Evolutionary conservation across 2,888 invertebrate species (phyloP), one percentile per base, ranked within the genome.

Genomic region (Drosophila emarginata): DNA sequence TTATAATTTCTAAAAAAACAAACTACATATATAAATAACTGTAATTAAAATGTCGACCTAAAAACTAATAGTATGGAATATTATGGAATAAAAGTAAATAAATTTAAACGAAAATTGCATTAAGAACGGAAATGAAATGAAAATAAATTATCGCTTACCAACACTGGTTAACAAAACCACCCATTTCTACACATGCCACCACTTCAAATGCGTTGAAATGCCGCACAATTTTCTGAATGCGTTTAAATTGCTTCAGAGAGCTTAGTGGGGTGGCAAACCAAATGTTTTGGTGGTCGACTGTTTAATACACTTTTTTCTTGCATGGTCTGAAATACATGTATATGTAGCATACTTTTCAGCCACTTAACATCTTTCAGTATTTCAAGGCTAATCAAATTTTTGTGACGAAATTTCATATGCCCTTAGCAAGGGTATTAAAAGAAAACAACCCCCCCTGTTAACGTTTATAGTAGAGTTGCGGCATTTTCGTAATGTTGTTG

Each of bases 171-270:
- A 7, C 5, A 32, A 59, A 32, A 23, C 36, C 50, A 23, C 12
- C 37, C 23, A 39, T 54, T 23, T 51, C 67, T 66, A 74, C 84
- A 77, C 61, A 75, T 75, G 64, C 75, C 76, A 66, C 78, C 78
- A 72, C 73, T 79, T 37, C 53, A 68, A 85, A 76, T 73, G 79
- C 82, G 87, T 75, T 77, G 77, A 86, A 85, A 79, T 86, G 76
- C 77, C 79, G 74, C 78, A 45, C 83, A 86, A 83, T 83, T 79
- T 72, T 68, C 21, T 39, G 76, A 64, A 61, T 45, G 68, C 64
- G 75, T 66, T 82, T 76, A 83, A 85, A 88, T 86, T 85, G 80
- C 77, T 79, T 80, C 88, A 85, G 57, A 57, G 37, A 39, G 21
- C 15, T 21, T 21, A 45, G 45, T 21, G 45, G 45, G 45, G 2